Base-by-base conservation (phyloP, 2,797 vertebrate species). In the Alcedo atthis region DNA sequence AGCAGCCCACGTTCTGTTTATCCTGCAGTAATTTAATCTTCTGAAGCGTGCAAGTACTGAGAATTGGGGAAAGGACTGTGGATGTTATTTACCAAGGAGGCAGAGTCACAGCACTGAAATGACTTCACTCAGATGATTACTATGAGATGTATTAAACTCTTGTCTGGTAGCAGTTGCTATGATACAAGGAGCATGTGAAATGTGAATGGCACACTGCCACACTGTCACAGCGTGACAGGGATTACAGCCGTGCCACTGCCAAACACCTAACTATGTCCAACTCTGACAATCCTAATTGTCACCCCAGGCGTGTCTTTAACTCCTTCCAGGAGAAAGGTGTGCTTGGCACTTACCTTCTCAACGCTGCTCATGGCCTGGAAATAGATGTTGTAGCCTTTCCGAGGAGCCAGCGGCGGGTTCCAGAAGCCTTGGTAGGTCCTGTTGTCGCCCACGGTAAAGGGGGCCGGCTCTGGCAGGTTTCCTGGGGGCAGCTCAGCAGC, bases 321-420 rank as follows among this genome's bases (percentile, higher is more conserved):
- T 87, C 45, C 49, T 75, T 77, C 33, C 63, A 80, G 43, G 40
- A 89, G n/a, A 58, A 71, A 93, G 48, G 42, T 49, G 9, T 10
- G 32, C n/a, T 30, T 81, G 54, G 54, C 14, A 57, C 97, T 97
- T 95, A 99, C 99, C 98, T 99, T 99, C 94, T 99, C 99, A 7
- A 99, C 99, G 20, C 99, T 99, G 98, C 99, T 99, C 96, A 99
- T 99, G 22, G 99, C 99, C 97, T 99, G 99, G 96, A 99, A 98
- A 95, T 99, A 99, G 98, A 99, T 99, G 97, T 99, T 99, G 97
- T 99, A 99, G 92, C 99, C 99, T 96, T 99, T 99, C 66, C 99
- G 98, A 16, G 99, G 99, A 75, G 98, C 98, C 96, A 99, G 92
- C 0, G 99, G 99, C 1, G 99, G 98, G 96, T 99, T 99, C 99